Evolutionary conservation across 1,140 invertebrate species (phyloP).

Genomic region (Drosophila sechellia): DNA sequence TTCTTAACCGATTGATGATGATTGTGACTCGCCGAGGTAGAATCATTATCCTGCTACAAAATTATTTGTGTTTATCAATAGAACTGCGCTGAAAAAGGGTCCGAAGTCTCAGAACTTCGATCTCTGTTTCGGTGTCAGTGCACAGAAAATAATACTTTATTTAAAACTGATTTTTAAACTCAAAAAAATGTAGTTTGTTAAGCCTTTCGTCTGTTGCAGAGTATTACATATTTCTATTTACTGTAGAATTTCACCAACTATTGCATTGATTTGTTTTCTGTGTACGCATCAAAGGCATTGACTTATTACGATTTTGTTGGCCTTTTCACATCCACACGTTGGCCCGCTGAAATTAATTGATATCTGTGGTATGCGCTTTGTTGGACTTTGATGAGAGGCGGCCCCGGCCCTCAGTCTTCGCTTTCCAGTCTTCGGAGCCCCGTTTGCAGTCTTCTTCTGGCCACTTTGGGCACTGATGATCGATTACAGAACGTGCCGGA

Average conservation of each 20-base stretch:
- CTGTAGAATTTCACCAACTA: too few species aligned
- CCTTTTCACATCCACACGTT: constrained; percentile 71
- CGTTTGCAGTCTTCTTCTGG: constrained; percentile 24
- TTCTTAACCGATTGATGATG: constrained; percentile 83
- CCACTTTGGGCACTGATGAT: constrained; percentile 76
- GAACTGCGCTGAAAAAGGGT: constrained; percentile 35
- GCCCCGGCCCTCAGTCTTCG: constrained; percentile 28
- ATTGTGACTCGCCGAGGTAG: constrained; percentile 65
- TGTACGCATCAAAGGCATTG: constrained; percentile 64
- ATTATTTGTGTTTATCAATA: constrained; percentile 82
- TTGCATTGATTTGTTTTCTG: constrained; percentile 3
- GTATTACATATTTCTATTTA: too few species aligned
- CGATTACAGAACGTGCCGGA: constrained; percentile 78
- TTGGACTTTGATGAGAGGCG: constrained; percentile 53
- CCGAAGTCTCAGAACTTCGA: constrained; percentile 29
- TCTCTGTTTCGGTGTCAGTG: constrained; percentile 6
- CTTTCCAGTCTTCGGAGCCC: constrained; percentile 17
- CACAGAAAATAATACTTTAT: neutral
- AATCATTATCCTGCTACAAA: constrained; percentile 69
- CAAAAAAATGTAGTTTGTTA: too few species aligned
- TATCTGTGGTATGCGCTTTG: constrained; percentile 81
- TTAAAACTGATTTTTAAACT: neutral
- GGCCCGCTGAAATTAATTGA: constrained; percentile 77
- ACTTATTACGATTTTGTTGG: constrained; percentile 82
- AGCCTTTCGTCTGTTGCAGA: too few species aligned